Percentiles rank a stretch among this genome's conserved stretches.
These are phyloP conservation scores for Pegoplata infirma DNA, from an alignment of 2,888 invertebrate genomes.

Conservation along the genomic window DNA sequence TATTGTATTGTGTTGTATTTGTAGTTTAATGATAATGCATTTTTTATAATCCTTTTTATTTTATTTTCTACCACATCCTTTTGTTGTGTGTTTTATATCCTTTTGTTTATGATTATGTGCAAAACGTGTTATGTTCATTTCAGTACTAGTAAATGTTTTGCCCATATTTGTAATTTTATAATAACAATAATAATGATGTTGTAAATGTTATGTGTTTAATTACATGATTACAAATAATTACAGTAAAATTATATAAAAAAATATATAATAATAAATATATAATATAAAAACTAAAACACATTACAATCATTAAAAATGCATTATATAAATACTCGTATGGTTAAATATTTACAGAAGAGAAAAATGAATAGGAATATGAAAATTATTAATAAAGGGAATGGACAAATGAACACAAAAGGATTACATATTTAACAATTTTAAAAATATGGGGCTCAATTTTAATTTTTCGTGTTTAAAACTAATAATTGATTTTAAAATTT, in stretches of 20 bases:
- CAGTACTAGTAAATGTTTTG: not conserved
- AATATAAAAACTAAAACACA: not conserved
- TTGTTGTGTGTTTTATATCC: not conserved
- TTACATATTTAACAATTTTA: too few species aligned
- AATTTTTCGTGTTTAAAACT: too few species aligned
- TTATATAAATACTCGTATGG: not conserved
- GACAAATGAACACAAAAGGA: too few species aligned
- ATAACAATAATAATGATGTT: conserved; percentile 1
- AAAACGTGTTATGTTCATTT: conserved; percentile 24
- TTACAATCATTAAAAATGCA: conserved; percentile 28
- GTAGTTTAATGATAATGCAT: conserved; percentile 39
- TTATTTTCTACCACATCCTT: not conserved
- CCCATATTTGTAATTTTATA: conserved; percentile 28
- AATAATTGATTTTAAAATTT: too few species aligned
- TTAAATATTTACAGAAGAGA: not conserved
- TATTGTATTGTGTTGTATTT: too few species aligned
- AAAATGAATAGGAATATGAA: too few species aligned
- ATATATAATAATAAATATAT: not conserved
- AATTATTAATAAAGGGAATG: too few species aligned
- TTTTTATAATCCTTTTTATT: conserved; percentile 20
- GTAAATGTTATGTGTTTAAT: conserved; percentile 38
- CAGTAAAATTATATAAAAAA: conserved; percentile 9
- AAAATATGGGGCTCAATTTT: too few species aligned
- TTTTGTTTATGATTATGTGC: conserved; percentile 39
- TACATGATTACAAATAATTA: conserved; percentile 55